Base-by-base conservation (phyloP, 2,888 invertebrate genomes). In the Leucophenga montana region DNA sequence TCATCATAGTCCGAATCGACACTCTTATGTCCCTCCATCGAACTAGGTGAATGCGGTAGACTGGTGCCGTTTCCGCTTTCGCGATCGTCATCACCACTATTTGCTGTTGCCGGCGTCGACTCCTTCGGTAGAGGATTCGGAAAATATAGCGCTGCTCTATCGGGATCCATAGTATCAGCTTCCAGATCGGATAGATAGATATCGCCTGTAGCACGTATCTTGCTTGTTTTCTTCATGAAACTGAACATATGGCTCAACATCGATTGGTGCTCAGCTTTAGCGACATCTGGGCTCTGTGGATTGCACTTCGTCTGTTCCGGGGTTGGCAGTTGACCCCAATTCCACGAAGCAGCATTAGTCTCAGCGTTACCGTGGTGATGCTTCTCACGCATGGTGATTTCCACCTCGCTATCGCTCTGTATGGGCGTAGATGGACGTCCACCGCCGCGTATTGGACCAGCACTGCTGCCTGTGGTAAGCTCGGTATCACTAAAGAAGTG, bases 1-100 rank as follows among this genome's bases (percentile, higher is more conserved):
- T 95, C 95, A 73, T 96, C 95, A 85, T 94, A 95, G 86, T 95
- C 95, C 8, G 95, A 95, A 88, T 95, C 95, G 20, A 95, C 87
- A n/a, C 92, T 92, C 83, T 93, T 93, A 14, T 91, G 91, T 22
- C 95, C 95, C 79, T 81, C 81, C 71, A 95, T 93, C 73, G 96
- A 96, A 83, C 95, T 95, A 18, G 96, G 96, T 64, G 97, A 97
- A 87, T 97, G 97, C 9, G 98, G 96, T 79, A 98, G 90, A 66
- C 98, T 98, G 50, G 97, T 95, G 54, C 98, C 98, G 88, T 97
- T 97, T 75, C 98, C 98, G 73, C 97, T 97, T 90, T 98, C 98
- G 77, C 95, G 94, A 90, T 98, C 98, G 88, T 96, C 96, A 79
- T 97, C 97, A 73, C 94, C 76, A 27, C 57, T 74, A 9, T 72